Evolutionary conservation across 2,797 vertebrate species (phyloP), one percentile per base, ranked within the genome.

Genomic region (Masticophis lateralis): DNA sequence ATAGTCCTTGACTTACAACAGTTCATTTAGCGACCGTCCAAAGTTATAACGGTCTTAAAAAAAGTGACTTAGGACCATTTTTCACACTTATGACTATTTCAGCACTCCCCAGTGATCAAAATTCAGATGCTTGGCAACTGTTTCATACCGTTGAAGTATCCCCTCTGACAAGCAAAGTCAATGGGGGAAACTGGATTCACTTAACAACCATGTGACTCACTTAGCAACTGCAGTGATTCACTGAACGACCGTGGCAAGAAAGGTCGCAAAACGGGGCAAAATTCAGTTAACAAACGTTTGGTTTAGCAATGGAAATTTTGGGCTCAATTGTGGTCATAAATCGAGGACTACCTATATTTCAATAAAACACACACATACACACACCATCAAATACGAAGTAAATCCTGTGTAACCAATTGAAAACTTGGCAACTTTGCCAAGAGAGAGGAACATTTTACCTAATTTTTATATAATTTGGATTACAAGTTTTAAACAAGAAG

Each of bases 321-420:
- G 59, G 20, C 20, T 60, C 57, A 20, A 5, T 22, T 59, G 57
- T 22, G 7, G 59, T 60, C 60, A 8, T 61, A 61, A 61, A 0
- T 61, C 8, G 9, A 61, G 60, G 60, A 61, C 60, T 10, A 27
- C 20, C 60, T 61, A 10, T 61, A 27, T 61, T 27, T 61, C 25
- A 27, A 60, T 60, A 9, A 9, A 51, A 51, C 8, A 9, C 8
- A 51, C 1, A 51, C 25, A 37, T 37, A 25, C 25, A 25, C 91
- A 79, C 91, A 95, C 90, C 91, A 83, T 12, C 94, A 89, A 91
- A 92, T 74, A 55, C 43, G 92, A 92, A 47, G 0, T 22, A 89
- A 69, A 87, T 93, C 92, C 89, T 86, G 90, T 86, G 91, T 88
- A 51, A 94, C 2, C 22, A 66, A 69, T 60, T 59, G 18, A 69